Percentiles rank a stretch among this genome's conserved stretches.
phyloP scores from a whole-genome alignment of 2,113 vertebrate genomes.

The Calidris pygmaea region DNA sequence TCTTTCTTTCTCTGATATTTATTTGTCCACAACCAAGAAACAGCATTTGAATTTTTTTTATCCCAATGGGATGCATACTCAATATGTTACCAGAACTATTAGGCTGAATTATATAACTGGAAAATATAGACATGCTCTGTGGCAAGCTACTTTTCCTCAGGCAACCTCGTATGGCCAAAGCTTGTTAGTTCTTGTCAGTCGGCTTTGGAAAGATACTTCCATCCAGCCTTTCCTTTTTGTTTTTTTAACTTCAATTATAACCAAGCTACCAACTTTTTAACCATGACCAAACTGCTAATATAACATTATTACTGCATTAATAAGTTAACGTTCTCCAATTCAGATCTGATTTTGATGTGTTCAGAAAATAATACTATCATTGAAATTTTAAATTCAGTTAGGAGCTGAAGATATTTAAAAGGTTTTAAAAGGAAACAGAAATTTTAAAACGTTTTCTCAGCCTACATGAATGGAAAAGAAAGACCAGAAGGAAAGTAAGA shows the following conservation, averaged over 20 bases:
- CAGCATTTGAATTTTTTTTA: neutral
- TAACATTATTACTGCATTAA: neutral
- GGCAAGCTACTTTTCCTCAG: neutral
- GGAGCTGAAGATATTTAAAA: neutral
- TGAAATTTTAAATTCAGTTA: neutral
- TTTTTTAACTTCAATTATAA: neutral
- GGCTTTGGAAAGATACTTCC: neutral
- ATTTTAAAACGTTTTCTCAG: neutral
- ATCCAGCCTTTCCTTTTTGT: neutral
- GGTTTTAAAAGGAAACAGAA: neutral
- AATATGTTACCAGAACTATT: neutral
- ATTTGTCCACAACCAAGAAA: neutral
- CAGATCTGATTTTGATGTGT: neutral
- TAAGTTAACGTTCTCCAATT: neutral
- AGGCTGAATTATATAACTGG: neutral
- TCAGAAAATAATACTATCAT: neutral
- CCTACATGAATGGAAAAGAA: neutral
- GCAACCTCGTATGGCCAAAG: neutral
- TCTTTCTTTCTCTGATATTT: neutral
- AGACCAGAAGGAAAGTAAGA: neutral
- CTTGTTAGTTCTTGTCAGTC: neutral
- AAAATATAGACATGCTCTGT: neutral
- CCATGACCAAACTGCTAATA: neutral
- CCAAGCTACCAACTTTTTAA: neutral
- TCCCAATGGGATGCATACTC: neutral